Conservation (phyloP, 2,888 invertebrate species). For the Mythimna vitellina region DNA sequence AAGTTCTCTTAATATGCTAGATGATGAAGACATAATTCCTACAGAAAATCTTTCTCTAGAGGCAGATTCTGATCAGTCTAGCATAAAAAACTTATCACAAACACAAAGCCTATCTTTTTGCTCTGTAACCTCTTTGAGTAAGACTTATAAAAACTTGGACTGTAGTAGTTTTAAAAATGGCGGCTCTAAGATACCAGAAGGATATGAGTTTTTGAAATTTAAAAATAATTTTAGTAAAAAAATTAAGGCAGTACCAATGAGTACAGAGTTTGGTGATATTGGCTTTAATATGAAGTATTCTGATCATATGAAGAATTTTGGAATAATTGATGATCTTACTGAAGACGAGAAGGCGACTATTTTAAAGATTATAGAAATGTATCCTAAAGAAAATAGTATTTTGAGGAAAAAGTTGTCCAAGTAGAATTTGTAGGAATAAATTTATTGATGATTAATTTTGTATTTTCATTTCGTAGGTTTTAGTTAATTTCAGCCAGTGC, state of each 20-base stretch:
- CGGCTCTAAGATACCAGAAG: conserved; percentile 70
- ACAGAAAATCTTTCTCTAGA: conserved; percentile 59
- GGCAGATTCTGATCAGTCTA: conserved; percentile 52
- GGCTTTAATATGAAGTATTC: conserved; percentile 79
- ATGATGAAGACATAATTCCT: conserved; percentile 65
- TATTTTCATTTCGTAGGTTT: conserved; percentile 20
- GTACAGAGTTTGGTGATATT: conserved; percentile 78
- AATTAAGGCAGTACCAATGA: conserved; percentile 72
- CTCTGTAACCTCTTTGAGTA: conserved; percentile 76
- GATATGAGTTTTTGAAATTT: conserved; percentile 75
- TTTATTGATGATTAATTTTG: background rate
- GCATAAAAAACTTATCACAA: conserved; percentile 61
- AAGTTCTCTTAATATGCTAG: conserved; percentile 77
- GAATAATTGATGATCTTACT: conserved; percentile 53
- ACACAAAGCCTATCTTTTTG: conserved; percentile 70
- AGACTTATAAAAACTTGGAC: conserved; percentile 82
- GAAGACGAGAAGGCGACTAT: conserved; percentile 65
- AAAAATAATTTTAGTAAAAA: conserved; percentile 41
- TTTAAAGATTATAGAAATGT: conserved; percentile 72
- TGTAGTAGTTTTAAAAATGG: conserved; percentile 74
- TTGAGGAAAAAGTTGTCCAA: conserved; percentile 52
- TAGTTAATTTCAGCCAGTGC: too few species aligned
- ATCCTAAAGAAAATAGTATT: conserved; percentile 76
- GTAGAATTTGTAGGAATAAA: conserved; percentile 32
- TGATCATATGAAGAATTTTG: conserved; percentile 72